Evolutionary conservation across 2,113 vertebrate species (phyloP).

Genomic region (Melanocharis versteri): DNA sequence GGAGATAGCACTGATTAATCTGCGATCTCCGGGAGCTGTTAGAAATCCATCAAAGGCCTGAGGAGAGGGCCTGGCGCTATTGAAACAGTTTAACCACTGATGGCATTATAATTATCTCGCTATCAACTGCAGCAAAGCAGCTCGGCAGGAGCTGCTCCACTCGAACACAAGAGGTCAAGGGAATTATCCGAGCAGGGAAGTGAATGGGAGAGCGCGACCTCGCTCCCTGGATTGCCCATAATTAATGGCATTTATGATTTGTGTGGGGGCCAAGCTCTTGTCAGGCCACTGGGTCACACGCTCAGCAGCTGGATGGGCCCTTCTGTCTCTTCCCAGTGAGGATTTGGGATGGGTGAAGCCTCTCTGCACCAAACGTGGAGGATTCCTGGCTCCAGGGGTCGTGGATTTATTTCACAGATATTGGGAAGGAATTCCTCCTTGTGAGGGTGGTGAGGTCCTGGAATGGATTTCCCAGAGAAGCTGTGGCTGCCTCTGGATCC

Average conservation of each 20-base stretch:
- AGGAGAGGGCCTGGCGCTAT: not conserved
- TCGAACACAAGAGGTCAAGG: not conserved
- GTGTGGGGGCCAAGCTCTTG: not conserved
- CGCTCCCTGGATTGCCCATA: not conserved
- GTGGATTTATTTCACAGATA: accelerated
- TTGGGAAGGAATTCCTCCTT: not conserved
- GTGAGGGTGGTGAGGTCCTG: not conserved
- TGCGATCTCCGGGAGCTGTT: not conserved
- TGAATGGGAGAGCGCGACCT: not conserved
- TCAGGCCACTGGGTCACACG: accelerated
- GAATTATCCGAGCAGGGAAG: not conserved
- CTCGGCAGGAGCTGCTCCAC: constrained; percentile 24
- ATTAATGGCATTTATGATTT: not conserved
- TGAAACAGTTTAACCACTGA: constrained; percentile 46
- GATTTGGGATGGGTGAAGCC: not conserved
- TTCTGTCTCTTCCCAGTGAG: not conserved
- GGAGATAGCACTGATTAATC: not conserved
- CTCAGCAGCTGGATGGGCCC: not conserved
- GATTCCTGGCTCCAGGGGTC: accelerated
- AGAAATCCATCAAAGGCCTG: constrained; percentile 13
- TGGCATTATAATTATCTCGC: constrained; percentile 48
- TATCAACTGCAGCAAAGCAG: constrained; percentile 48
- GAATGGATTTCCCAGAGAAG: not conserved
- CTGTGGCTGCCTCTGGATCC: not conserved
- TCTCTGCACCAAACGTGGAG: accelerated